Percentiles rank a stretch among this genome's conserved stretches.
Evolutionary conservation across 2,888 invertebrate species (phyloP).

Genomic region (Drosophila subsilvestris): DNA sequence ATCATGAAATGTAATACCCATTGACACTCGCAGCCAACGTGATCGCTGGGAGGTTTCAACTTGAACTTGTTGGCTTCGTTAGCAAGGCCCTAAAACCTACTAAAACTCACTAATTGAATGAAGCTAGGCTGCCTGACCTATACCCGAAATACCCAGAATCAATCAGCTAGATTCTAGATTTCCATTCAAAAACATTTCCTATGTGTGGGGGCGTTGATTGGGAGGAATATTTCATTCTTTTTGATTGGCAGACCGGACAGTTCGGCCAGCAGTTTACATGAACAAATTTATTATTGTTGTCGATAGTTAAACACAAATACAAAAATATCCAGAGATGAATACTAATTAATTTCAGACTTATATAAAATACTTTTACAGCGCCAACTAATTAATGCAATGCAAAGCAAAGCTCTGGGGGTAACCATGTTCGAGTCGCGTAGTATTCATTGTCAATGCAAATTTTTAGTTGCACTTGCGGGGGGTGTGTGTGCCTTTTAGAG

Average conservation of each 20-base stretch:
- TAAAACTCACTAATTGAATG: constrained; percentile 19
- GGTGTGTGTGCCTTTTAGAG: neutral
- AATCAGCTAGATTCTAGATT: neutral
- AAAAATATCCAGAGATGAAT: constrained; percentile 18
- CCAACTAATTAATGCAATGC: constrained; percentile 47
- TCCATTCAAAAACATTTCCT: constrained; percentile 12
- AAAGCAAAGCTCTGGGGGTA: constrained; percentile 25
- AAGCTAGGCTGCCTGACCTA: neutral
- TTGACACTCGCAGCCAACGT: neutral
- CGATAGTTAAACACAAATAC: constrained; percentile 27
- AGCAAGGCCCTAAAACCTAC: constrained; percentile 10
- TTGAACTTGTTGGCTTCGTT: constrained; percentile 37
- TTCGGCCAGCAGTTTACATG: constrained; percentile 31
- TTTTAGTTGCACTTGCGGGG: constrained; percentile 56
- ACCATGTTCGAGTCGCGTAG: constrained; percentile 44
- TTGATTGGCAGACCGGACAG: constrained; percentile 29
- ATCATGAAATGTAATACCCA: constrained; percentile 10
- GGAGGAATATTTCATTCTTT: constrained; percentile 8
- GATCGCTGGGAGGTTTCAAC: constrained; percentile 18
- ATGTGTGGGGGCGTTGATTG: constrained; percentile 7
- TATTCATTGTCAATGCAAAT: constrained; percentile 67
- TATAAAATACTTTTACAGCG: constrained; percentile 32
- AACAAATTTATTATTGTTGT: constrained; percentile 43
- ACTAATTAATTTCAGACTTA: constrained; percentile 38
- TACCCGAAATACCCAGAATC: neutral